A percentile compares a stretch with the other conserved stretches of the same genome.
Evolutionary conservation across 2,113 vertebrate species (phyloP).

Genomic region (Cochlearius cochlearius): DNA sequence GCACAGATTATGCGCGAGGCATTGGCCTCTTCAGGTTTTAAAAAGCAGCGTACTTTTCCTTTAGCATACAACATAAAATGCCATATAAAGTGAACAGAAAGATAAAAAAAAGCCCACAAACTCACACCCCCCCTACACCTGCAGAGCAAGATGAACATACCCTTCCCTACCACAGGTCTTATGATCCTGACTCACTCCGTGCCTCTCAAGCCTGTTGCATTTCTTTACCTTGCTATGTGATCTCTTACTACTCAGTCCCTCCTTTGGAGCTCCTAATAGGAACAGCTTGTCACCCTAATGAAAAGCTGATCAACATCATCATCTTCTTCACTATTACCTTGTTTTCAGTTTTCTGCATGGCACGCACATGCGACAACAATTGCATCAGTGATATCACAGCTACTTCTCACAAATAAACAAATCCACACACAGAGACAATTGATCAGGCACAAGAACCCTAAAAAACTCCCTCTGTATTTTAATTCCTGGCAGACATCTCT

Average conservation of each 20-base stretch:
- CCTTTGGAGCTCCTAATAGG: neutral
- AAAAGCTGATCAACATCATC: neutral
- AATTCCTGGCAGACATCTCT: neutral
- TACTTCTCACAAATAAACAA: neutral
- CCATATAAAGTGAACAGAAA: neutral
- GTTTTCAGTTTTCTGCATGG: neutral
- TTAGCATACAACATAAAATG: neutral
- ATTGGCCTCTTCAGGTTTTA: neutral
- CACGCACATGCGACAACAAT: neutral
- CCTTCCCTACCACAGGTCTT: neutral
- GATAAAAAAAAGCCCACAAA: neutral
- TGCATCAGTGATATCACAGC: neutral
- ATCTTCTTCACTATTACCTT: neutral
- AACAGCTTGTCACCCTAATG: neutral
- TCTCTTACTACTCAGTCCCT: neutral
- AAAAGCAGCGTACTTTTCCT: neutral
- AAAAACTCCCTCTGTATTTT: neutral
- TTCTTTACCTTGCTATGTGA: neutral
- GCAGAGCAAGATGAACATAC: neutral
- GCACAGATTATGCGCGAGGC: neutral
- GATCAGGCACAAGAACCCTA: neutral
- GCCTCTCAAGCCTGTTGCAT: neutral
- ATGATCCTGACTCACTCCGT: neutral
- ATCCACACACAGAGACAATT: neutral
- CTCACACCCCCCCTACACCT: neutral